Base-by-base conservation (phyloP, 1,140 invertebrate genomes). In the Elymnias hypermnestra region DNA sequence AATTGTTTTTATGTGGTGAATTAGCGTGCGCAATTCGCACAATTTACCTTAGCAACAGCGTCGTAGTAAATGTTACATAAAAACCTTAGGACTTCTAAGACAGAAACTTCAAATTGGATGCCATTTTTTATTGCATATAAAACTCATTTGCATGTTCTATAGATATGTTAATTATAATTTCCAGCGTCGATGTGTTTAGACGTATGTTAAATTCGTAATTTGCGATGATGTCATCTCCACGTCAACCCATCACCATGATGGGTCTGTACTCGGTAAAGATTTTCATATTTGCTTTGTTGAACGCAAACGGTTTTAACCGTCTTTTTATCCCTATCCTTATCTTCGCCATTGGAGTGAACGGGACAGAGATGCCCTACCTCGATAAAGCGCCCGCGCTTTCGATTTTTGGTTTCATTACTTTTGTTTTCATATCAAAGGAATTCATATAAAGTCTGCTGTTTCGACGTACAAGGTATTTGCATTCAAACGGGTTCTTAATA, bases 241-340 rank as follows among this genome's bases (percentile, higher is more conserved):
- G 53, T 58, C 53, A 67, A 64, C 48, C 59, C 36, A 38, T 46
- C 43, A 59, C 40, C 72, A 66, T 72, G 74, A 65, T 62, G 60
- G 72, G 64, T 71, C 68, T 60, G 59, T 55, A 59, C 52, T 71
- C 68, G 62, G 59, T 55, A 59, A 53, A 60, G 57, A 53, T 63
- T 74, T 68, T 81, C 69, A 74, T 76, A 71, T 78, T 79, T 74
- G 69, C 75, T 79, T 82, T 83, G 63, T 65, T 57, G 61, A 43
- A 42, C 58, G 54, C 72, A 57, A 72, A 77, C 68, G 69, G 66
- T 71, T 63, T 64, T 65, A 81, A 79, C 75, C 72, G 77, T 74
- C 73, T 56, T 71, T 69, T 62, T 45, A 63, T 58, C 57, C 54
- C 66, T 29, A 52, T 82, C 73, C 67, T 64, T 74, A 35, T 82